Conservation (phyloP, 2,888 invertebrate genomes). For the Morpho achilles region DNA sequence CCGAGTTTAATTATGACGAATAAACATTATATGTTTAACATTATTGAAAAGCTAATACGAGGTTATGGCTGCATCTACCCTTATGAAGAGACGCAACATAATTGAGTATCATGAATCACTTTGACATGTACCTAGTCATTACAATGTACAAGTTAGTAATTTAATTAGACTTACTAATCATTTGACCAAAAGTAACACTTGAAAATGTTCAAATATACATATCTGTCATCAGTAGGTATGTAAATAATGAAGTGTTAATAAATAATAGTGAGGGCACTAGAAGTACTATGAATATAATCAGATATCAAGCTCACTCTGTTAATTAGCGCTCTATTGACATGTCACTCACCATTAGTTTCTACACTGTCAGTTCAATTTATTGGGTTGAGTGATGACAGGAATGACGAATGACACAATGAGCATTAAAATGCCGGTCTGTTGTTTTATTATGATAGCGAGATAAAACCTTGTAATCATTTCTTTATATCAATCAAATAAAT, state of each 20-base stretch:
- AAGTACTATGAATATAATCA: slow-evolving; percentile 23
- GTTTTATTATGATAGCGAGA: slow-evolving; percentile 8
- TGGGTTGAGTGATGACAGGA: slow-evolving; percentile 25
- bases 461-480: slow-evolving; percentile 13
- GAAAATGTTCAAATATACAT: background rate
- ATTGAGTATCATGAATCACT: no score
- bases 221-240: background rate
- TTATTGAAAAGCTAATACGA: no score
- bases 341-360: slow-evolving; percentile 25
- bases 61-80: no score
- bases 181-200: no score
- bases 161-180: no score
- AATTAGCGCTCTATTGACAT: slow-evolving; percentile 21
- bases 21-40: no score
- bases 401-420: slow-evolving; percentile 18
- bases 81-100: no score
- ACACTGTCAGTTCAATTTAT: slow-evolving; percentile 24
- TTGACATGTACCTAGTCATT: no score
- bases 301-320: slow-evolving; percentile 18
- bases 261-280: slow-evolving; percentile 13
- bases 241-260: slow-evolving; percentile 4
- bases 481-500: background rate
- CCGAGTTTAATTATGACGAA: no score
- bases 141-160: no score
- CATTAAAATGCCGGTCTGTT: slow-evolving; percentile 15